Conservation (phyloP, 2,113 vertebrate genomes). For the Electrona antarctica region DNA sequence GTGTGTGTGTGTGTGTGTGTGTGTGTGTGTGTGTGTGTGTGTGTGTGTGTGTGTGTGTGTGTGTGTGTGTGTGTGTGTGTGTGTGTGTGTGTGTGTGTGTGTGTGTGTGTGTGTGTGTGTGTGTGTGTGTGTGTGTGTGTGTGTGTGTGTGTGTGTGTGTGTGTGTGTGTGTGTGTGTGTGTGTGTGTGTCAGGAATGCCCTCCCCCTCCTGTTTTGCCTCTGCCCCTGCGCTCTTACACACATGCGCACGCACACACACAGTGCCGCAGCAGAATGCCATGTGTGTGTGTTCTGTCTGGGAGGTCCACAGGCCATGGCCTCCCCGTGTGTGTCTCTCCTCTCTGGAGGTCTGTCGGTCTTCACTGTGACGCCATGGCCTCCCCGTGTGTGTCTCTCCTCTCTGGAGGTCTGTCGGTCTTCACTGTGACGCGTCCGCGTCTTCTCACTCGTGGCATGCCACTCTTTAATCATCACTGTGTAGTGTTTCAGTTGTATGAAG, state of each 20-base stretch:
- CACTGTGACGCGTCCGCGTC: slow-evolving; percentile 25
- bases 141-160: slow-evolving; percentile 37
- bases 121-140: slow-evolving; percentile 24
- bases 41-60: too few species aligned
- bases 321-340: slow-evolving; percentile 25
- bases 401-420: slow-evolving; percentile 36
- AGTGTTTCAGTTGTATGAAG: slow-evolving; percentile 6
- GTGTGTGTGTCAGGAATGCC: slow-evolving; percentile 32
- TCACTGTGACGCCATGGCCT: slow-evolving; percentile 33
- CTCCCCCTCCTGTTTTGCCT: slow-evolving; percentile 31
- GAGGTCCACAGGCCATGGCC: slow-evolving; percentile 63
- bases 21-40: too few species aligned
- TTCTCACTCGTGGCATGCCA: slow-evolving; percentile 27
- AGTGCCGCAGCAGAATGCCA: slow-evolving; percentile 39
- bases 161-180: too few species aligned
- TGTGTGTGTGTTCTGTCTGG: slow-evolving; percentile 71
- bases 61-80: slow-evolving; percentile 23
- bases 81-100: slow-evolving; percentile 37
- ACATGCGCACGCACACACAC: slow-evolving; percentile 1
- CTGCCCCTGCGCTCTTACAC: not conserved
- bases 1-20: slow-evolving; percentile 33
- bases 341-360: slow-evolving; percentile 36
- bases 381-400: slow-evolving; percentile 24
- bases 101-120: too few species aligned
- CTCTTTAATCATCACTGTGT: slow-evolving; percentile 42